These are phyloP conservation scores for zebrafish (Danio rerio) DNA, from an alignment of 2,113 vertebrate species.

Conservation along the genomic window DNA sequence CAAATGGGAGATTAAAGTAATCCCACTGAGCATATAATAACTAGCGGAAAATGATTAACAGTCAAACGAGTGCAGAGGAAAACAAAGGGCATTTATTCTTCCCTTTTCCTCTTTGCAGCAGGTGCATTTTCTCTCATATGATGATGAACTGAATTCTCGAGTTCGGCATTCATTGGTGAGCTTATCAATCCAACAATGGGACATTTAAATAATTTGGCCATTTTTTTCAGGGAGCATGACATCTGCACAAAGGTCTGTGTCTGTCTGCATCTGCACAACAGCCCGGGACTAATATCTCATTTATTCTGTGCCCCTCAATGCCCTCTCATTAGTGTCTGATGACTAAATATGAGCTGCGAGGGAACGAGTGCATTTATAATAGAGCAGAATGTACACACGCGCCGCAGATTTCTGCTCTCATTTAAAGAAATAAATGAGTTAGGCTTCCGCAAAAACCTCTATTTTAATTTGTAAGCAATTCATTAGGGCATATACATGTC, in stretches of 20 bases:
- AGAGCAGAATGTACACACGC: neutral
- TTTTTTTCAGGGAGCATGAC: slow-evolving; percentile 79
- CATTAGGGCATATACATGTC: too few relatives aligned
- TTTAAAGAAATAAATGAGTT: too few relatives aligned
- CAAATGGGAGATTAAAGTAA: slow-evolving; percentile 59
- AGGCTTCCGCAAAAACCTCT: too few relatives aligned
- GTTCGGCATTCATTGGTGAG: slow-evolving; percentile 76
- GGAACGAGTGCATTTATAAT: slow-evolving; percentile 25
- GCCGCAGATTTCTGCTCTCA: too few relatives aligned
- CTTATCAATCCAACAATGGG: slow-evolving; percentile 79
- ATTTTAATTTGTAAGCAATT: too few relatives aligned
- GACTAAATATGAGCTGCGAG: slow-evolving; percentile 64
- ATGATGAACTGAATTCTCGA: slow-evolving; percentile 80
- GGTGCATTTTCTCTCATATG: slow-evolving; percentile 80
- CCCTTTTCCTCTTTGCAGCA: slow-evolving; percentile 68
- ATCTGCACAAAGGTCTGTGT: slow-evolving; percentile 79
- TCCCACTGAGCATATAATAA: slow-evolving; percentile 56
- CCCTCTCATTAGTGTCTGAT: slow-evolving; percentile 66
- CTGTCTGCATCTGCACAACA: slow-evolving; percentile 79
- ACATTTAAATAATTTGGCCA: slow-evolving; percentile 81
- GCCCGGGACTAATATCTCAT: slow-evolving; percentile 77
- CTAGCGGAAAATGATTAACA: slow-evolving; percentile 53
- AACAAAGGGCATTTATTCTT: slow-evolving; percentile 75
- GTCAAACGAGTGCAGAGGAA: slow-evolving; percentile 69
- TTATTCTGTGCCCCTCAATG: slow-evolving; percentile 65